A percentile compares a stretch with the other conserved stretches of the same genome.
These are phyloP conservation scores for Cariama cristata DNA, from an alignment of 2,113 vertebrate genomes.

Conservation along the genomic window DNA sequence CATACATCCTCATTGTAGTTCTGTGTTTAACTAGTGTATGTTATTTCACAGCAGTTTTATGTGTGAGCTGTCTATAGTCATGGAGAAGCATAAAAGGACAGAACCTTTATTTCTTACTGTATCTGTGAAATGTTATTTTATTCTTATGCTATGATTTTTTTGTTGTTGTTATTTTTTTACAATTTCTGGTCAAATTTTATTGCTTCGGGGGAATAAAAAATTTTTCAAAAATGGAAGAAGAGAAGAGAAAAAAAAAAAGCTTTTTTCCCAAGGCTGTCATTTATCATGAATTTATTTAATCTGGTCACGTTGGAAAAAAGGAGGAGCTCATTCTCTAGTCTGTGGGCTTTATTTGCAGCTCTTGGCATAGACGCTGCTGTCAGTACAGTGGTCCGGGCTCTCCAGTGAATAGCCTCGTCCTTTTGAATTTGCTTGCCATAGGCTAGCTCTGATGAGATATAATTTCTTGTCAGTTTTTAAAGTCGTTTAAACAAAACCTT, in stretches of 20 bases:
- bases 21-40: not conserved
- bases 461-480: not conserved
- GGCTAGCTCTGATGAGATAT: not conserved
- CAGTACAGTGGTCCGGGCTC: not conserved
- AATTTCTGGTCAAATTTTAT: not conserved
- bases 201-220: not conserved
- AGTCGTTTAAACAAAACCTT: not conserved
- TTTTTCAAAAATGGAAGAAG: not conserved
- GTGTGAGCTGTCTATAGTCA: not conserved
- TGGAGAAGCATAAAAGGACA: not conserved
- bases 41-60: not conserved
- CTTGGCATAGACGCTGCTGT: not conserved
- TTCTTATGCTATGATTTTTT: not conserved
- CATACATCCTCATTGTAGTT: not conserved
- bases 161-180: not conserved
- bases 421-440: not conserved
- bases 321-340: not conserved
- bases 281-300: not conserved
- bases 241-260: too few relatives aligned
- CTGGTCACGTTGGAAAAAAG: not conserved
- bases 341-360: not conserved
- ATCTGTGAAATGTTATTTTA: not conserved
- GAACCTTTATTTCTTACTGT: not conserved
- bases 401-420: accelerated
- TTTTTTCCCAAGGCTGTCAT: not conserved